Base-by-base conservation (phyloP, 2,888 invertebrate species). In the Amaurobius ferox region DNA sequence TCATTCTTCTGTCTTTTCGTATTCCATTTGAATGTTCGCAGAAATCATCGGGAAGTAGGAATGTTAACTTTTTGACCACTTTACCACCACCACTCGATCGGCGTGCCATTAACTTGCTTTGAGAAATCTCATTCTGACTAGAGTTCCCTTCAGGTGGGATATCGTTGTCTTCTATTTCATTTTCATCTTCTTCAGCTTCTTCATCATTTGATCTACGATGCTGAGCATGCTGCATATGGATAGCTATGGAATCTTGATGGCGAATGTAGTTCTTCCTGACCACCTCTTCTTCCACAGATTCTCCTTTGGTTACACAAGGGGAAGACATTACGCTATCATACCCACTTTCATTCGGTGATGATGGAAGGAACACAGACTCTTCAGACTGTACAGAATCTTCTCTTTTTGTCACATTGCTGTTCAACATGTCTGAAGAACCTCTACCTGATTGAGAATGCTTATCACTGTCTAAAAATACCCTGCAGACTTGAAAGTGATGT, bases 1-100 rank as follows among this genome's bases (percentile, higher is more conserved):
- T 89, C 88, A 89, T 88, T 61, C 89, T 66, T 13, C 89, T 35
- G 29, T 87, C 78, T 0, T 64, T 77, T 23, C 62, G 64, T 35
- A 39, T 26, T 19, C 67, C 62, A 9, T 48, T 55, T 1, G 67
- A 3, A 39, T 71, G 1, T 35, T 74, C 71, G 1, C 44, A 23
- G n/a, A 68, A 61, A 29, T 80, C 80, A 19, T 81, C 87, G 9
- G 87, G 87, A 30, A 87, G 62, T 0, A 68, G 28, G 32, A 87
- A 87, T 30, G 87, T 78, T 16, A 87, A 44, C 87, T 88, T 88
- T 28, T 88, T 88, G 9, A 62, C 64, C 9, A 62, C 68, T 30
- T 62, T 74, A 29, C 68, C 55, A 5, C 79, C 67, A 1, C 87
- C 71, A 61, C 80, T 80, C 35, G 55, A 13, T 13, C 66, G 23